Percentiles rank a stretch among this genome's conserved stretches.
phyloP scores from a whole-genome alignment of 1,140 invertebrate genomes.

The Leptestheria dahalacensis region DNA sequence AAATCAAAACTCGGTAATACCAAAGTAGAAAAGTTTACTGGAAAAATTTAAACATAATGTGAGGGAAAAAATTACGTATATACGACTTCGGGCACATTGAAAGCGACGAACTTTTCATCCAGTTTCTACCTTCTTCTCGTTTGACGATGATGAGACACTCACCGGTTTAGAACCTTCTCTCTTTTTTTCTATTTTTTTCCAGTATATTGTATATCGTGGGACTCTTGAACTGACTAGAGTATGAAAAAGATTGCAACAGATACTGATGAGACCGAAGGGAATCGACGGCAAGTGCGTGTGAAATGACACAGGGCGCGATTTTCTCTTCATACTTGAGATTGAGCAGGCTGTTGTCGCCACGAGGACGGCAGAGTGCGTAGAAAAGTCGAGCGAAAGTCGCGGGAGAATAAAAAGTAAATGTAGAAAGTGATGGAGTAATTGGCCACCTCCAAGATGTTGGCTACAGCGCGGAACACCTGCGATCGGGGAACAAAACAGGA shows the following conservation, averaged over 20 bases:
- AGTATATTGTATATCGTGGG: too few relatives aligned
- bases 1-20: too few relatives aligned
- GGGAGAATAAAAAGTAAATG: conserved; percentile 59
- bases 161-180: too few relatives aligned
- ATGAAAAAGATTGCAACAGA: too few relatives aligned
- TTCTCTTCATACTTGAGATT: neutral
- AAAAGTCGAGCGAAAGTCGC: conserved; percentile 54
- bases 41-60: neutral
- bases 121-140: too few relatives aligned
- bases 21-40: neutral
- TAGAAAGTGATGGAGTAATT: conserved; percentile 66
- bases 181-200: too few relatives aligned
- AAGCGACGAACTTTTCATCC: too few relatives aligned
- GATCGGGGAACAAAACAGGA: conserved; percentile 23
- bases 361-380: conserved; percentile 27
- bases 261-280: too few relatives aligned
- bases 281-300: too few relatives aligned
- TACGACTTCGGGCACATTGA: neutral
- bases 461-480: conserved; percentile 53
- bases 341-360: neutral
- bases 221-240: too few relatives aligned
- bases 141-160: too few relatives aligned
- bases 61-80: neutral
- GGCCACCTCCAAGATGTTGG: conserved; percentile 53
- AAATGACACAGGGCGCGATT: too few relatives aligned